Evolutionary conservation across 2,888 invertebrate species (phyloP).

Genomic region (Pseudanteris insignis): DNA sequence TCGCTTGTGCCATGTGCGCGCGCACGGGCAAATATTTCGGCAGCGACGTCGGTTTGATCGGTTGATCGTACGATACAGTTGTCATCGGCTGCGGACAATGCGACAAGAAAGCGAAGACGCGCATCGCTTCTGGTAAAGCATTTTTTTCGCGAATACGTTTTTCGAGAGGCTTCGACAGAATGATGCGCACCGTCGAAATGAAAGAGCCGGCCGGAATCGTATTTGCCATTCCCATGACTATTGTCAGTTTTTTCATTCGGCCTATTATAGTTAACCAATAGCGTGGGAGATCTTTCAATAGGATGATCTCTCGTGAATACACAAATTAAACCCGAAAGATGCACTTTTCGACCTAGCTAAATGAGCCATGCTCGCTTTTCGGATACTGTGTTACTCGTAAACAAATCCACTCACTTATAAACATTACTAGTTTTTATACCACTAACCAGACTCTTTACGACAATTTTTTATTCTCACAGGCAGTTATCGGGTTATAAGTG

Average conservation of each 20-base stretch:
- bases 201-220: slow-evolving; percentile 52
- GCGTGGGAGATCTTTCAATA: slow-evolving; percentile 53
- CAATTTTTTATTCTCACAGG: too few relatives aligned
- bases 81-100: slow-evolving; percentile 50
- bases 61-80: slow-evolving; percentile 45
- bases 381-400: slow-evolving; percentile 35
- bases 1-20: slow-evolving; percentile 23
- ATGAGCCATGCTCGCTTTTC: slow-evolving; percentile 52
- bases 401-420: slow-evolving; percentile 19
- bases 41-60: slow-evolving; percentile 1
- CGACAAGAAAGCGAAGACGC: slow-evolving; percentile 45
- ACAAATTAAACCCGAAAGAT: slow-evolving; percentile 50
- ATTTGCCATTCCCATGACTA: slow-evolving; percentile 64
- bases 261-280: slow-evolving; percentile 59
- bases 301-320: slow-evolving; percentile 54
- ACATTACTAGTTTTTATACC: slow-evolving; percentile 4
- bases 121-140: slow-evolving; percentile 31
- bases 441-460: too few relatives aligned
- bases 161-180: slow-evolving; percentile 42
- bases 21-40: slow-evolving; percentile 10
- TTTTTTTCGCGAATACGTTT: slow-evolving; percentile 43
- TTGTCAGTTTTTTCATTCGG: slow-evolving; percentile 47
- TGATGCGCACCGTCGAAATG: slow-evolving; percentile 55
- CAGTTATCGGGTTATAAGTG: too few relatives aligned
- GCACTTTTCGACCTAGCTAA: slow-evolving; percentile 58